Evolutionary conservation across 2,888 invertebrate species (phyloP).

Genomic region (Lymantria monacha): DNA sequence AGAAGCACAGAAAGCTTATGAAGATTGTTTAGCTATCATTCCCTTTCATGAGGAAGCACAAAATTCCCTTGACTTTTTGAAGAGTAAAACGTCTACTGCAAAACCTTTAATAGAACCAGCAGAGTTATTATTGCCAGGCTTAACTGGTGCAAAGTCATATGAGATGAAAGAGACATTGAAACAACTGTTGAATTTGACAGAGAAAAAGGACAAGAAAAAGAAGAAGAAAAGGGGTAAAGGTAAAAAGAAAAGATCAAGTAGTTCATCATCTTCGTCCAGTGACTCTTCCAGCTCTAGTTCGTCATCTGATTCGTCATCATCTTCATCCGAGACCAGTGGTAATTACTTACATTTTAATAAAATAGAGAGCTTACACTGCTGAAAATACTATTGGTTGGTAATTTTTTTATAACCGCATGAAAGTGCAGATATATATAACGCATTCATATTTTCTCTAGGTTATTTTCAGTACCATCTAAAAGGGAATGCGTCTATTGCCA

Average conservation of each 20-base stretch:
- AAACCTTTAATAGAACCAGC: slow-evolving; percentile 85
- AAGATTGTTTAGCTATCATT: slow-evolving; percentile 90
- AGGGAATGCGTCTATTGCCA: no score
- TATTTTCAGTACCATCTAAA: no score
- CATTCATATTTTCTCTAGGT: no score
- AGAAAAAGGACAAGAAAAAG: slow-evolving; percentile 86
- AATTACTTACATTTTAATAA: slow-evolving; percentile 13
- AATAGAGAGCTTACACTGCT: not conserved
- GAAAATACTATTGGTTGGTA: no score
- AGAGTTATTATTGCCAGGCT: slow-evolving; percentile 83
- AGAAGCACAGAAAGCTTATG: slow-evolving; percentile 92
- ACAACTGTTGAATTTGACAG: slow-evolving; percentile 82
- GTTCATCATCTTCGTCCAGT: slow-evolving; percentile 85
- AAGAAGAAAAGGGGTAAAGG: slow-evolving; percentile 86
- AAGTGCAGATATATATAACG: no score
- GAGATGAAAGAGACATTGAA: slow-evolving; percentile 86
- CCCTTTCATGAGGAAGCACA: slow-evolving; percentile 94
- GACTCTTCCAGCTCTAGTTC: slow-evolving; percentile 86
- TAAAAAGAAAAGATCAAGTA: slow-evolving; percentile 84
- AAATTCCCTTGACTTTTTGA: slow-evolving; percentile 90
- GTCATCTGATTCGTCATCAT: slow-evolving; percentile 81
- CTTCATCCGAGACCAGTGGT: slow-evolving; percentile 82
- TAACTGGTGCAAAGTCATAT: slow-evolving; percentile 78
- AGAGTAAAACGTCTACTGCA: slow-evolving; percentile 83
- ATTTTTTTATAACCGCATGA: no score